Percentiles rank a stretch among this genome's conserved stretches.
phyloP scores from a whole-genome alignment of 53 echinoderm and acorn worm genomes.

The Stichopus horrens region DNA sequence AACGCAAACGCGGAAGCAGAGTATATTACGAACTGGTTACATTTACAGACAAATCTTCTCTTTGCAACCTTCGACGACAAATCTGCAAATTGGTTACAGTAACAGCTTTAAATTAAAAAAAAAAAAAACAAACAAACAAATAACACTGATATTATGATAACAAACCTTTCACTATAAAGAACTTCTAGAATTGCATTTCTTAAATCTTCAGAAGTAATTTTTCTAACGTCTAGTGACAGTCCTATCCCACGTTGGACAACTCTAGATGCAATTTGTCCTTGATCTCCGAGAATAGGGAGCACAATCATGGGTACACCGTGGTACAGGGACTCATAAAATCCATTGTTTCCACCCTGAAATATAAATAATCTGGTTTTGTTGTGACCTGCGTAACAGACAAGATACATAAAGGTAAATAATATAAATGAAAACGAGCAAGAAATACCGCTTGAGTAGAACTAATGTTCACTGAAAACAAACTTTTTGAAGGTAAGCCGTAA shows the following conservation, averaged over 20 bases:
- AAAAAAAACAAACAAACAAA: no score
- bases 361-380: slow-evolving; percentile 45
- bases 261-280: slow-evolving; percentile 52
- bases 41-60: no score
- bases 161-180: not conserved
- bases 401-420: not conserved
- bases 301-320: slow-evolving; percentile 52
- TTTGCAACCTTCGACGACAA: no score
- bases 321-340: slow-evolving; percentile 57
- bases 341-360: slow-evolving; percentile 58
- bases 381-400: slow-evolving; percentile 33
- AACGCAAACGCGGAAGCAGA: no score
- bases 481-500: no score
- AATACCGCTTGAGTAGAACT: no score
- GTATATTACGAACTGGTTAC: no score
- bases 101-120: no score
- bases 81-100: no score
- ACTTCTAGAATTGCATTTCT: slow-evolving; percentile 25
- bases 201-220: slow-evolving; percentile 23
- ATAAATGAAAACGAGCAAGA: not conserved
- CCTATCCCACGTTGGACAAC: slow-evolving; percentile 51
- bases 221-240: slow-evolving; percentile 24
- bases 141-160: no score
- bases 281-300: slow-evolving; percentile 46
- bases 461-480: no score